Percentiles rank a stretch among this genome's conserved stretches.
phyloP scores from a whole-genome alignment of 2,797 vertebrate genomes.

The Glyptemys insculpta region DNA sequence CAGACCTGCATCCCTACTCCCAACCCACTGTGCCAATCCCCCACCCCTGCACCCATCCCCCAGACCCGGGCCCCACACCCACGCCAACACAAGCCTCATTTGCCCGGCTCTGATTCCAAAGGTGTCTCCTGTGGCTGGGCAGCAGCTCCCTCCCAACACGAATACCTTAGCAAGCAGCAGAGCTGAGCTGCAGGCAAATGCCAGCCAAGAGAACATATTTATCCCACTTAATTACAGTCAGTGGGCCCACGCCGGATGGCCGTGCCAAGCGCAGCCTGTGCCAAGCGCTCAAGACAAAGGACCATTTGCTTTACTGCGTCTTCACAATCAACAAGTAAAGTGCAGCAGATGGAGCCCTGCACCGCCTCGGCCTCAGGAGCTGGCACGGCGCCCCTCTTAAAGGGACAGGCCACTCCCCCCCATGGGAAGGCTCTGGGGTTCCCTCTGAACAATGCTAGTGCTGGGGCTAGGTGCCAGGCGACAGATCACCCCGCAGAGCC shows the following conservation, averaged over 20 bases:
- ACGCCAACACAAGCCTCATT: not conserved
- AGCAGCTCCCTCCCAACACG: not conserved
- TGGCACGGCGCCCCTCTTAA: not conserved
- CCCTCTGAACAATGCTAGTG: not conserved
- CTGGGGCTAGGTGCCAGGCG: not conserved
- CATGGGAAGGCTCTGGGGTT: not conserved
- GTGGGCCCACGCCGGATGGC: not conserved
- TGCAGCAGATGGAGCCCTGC: not conserved
- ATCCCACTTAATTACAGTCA: slow-evolving; percentile 37
- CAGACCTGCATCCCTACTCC: not conserved
- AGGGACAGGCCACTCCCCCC: not conserved
- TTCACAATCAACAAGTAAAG: not conserved
- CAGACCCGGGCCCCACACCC: not conserved
- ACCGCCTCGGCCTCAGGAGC: no score
- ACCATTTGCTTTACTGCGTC: not conserved
- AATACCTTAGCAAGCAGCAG: not conserved
- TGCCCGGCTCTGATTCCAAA: not conserved
- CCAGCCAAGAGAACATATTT: slow-evolving; percentile 20
- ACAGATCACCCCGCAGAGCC: not conserved
- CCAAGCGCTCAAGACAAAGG: not conserved
- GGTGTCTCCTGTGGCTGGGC: not conserved
- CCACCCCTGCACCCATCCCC: not conserved
- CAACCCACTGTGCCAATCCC: no score
- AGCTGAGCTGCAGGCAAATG: not conserved
- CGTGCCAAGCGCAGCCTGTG: not conserved